phyloP scores from a whole-genome alignment of 2,113 vertebrate genomes.

The Elephantulus edwardii region DNA sequence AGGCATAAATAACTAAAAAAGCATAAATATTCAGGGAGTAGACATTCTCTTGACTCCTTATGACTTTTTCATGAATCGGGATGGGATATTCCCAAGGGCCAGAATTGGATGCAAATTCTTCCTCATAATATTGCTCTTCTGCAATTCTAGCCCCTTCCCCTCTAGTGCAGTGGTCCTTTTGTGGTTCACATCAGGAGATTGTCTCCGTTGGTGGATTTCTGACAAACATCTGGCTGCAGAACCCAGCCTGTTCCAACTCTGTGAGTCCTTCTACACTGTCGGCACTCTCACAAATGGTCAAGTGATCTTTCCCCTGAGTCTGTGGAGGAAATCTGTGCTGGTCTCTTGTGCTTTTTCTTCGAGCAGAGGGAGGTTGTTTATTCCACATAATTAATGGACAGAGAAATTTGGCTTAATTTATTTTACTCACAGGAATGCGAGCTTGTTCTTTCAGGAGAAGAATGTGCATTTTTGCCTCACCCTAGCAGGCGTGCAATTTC shows the following conservation, averaged over 20 bases:
- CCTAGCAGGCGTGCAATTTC: slow-evolving; percentile 60
- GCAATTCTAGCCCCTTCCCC: background rate
- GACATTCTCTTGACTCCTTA: background rate
- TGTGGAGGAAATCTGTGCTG: slow-evolving; percentile 58
- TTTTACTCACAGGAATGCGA: slow-evolving; percentile 69
- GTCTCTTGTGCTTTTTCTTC: slow-evolving; percentile 49
- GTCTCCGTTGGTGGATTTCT: slow-evolving; percentile 47
- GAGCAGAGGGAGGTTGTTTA: slow-evolving; percentile 67
- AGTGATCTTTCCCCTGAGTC: slow-evolving; percentile 63
- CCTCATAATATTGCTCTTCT: background rate
- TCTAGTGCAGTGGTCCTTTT: background rate
- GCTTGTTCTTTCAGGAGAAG: slow-evolving; percentile 65
- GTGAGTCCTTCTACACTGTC: slow-evolving; percentile 20
- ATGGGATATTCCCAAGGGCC: background rate
- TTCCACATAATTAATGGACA: slow-evolving; percentile 73
- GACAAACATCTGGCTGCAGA: slow-evolving; percentile 47
- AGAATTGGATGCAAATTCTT: slow-evolving; percentile 6
- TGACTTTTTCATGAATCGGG: background rate
- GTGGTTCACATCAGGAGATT: background rate
- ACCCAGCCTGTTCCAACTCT: background rate
- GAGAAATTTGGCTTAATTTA: slow-evolving; percentile 69
- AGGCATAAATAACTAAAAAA: background rate
- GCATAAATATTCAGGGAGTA: background rate
- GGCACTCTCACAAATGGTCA: slow-evolving; percentile 45
- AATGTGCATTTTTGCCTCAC: slow-evolving; percentile 73